These are phyloP conservation scores for Lymantria monacha DNA, from an alignment of 2,888 invertebrate species.

Conservation along the genomic window DNA sequence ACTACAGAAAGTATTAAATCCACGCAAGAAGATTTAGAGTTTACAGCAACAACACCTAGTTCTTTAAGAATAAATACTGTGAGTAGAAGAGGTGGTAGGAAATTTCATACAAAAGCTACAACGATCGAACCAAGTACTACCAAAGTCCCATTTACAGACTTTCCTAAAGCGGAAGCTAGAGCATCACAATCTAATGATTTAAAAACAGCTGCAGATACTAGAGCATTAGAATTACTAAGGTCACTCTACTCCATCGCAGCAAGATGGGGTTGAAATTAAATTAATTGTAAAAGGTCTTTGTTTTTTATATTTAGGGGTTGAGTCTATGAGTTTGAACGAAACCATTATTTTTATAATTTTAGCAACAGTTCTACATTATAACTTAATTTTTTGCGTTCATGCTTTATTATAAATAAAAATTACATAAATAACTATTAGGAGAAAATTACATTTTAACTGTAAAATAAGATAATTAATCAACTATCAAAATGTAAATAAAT, in stretches of 20 bases:
- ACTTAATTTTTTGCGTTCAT: background rate
- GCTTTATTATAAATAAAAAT: no score
- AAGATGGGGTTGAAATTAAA: constrained; percentile 84
- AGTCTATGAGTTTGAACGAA: constrained; percentile 15
- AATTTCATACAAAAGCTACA: constrained; percentile 54
- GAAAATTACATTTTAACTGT: no score
- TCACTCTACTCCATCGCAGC: constrained; percentile 93
- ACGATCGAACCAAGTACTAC: constrained; percentile 44
- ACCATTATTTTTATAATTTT: background rate
- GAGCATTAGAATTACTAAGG: constrained; percentile 91
- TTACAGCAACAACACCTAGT: constrained; percentile 53
- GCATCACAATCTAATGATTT: constrained; percentile 52
- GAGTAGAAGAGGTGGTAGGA: constrained; percentile 63
- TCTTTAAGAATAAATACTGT: constrained; percentile 49
- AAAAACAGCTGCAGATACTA: constrained; percentile 85
- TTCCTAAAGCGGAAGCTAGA: constrained; percentile 68
- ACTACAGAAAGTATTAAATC: constrained; percentile 48
- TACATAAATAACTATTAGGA: no score
- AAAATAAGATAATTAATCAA: no score
- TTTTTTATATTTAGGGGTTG: constrained; percentile 55
- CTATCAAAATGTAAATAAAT: background rate
- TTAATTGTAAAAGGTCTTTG: constrained; percentile 34
- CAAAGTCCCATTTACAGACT: constrained; percentile 50
- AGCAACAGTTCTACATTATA: no score
- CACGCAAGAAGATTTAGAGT: constrained; percentile 47